Base-by-base conservation (phyloP, 1,140 invertebrate species). In the Homalodisca vitripennis region DNA sequence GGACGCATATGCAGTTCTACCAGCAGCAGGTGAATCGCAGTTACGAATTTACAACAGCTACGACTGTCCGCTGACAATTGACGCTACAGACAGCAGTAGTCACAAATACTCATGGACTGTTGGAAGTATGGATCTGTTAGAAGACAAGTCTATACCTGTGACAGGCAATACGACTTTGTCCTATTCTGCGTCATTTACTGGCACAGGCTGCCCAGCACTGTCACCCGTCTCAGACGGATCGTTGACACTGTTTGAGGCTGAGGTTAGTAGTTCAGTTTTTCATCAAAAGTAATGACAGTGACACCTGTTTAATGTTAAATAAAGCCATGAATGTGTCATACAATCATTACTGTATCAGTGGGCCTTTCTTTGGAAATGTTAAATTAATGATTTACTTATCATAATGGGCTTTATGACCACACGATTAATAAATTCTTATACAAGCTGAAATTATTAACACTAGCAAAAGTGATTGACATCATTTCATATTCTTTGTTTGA, bases 1-100 rank as follows among this genome's bases (percentile, higher is more conserved):
- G 86, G 79, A 80, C 73, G 90, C 89, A 1, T 88, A 92, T 76
- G 86, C 90, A 2, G 75, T 84, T 20, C 72, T 89, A 29, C 88
- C 92, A 1, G 75, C 80, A 41, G 20, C 72, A 24, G 85, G 84
- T 14, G 76, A 85, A 27, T 81, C 84, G 0, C 90, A 92, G 77
- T 66, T 94, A 34, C 82, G 89, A 67, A 80, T 94, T 67, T 91
- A 88, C 73, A 94, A 94, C 76, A 80, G 83, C 1, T 78, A 86
- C 14, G 72, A 80, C 65, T 86, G 84, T 57, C 17, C 27, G 0
- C 77, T 60, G 55, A 22, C 26, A 13, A 27, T 60, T 3, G 26
- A 60, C 29, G 55, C 26, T 6, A 27, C 6, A 10, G 26, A n/a
- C n/a, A n/a, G 55, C 10, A 29, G 27, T 27, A 24, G 27, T 3